Evolutionary conservation across 2,113 vertebrate genomes (phyloP).

Genomic region (Lepus timidus): DNA sequence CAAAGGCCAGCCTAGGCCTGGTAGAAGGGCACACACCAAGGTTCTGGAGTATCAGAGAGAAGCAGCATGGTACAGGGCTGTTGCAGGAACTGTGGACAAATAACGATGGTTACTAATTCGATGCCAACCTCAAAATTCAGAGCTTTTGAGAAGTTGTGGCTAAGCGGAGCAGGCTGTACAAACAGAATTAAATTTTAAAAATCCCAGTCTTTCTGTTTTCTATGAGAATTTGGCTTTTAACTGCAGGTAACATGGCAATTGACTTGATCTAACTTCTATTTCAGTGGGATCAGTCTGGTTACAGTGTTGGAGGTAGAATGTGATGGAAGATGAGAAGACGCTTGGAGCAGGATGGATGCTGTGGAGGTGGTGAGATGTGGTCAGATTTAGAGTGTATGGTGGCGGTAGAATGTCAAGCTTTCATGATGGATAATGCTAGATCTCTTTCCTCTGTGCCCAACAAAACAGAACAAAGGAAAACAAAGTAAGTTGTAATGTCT

Average conservation of each 20-base stretch:
- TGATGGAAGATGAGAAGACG: neutral
- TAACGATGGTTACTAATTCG: neutral
- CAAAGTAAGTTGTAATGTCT: conserved; percentile 21
- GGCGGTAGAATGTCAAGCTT: conserved; percentile 27
- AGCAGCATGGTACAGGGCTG: neutral
- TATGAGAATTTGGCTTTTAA: conserved; percentile 42
- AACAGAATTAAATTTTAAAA: conserved; percentile 39
- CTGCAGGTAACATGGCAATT: neutral
- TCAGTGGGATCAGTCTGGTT: neutral
- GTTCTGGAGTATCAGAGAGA: neutral
- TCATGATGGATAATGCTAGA: conserved; percentile 5
- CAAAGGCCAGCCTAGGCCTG: conserved; percentile 7
- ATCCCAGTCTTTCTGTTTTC: neutral
- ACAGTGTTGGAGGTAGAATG: conserved; percentile 16
- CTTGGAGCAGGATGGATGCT: neutral
- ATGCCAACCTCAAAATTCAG: conserved; percentile 23
- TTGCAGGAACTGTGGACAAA: neutral
- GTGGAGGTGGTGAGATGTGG: neutral
- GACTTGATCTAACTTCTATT: conserved; percentile 11
- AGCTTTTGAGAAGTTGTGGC: conserved; percentile 6
- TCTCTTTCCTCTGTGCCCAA: conserved; percentile 24
- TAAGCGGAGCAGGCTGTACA: neutral
- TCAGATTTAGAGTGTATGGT: conserved; percentile 31
- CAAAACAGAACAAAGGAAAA: conserved; percentile 26
- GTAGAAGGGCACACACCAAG: neutral